phyloP scores from a whole-genome alignment of 1,140 invertebrate genomes.

The Drosophila insularis region DNA sequence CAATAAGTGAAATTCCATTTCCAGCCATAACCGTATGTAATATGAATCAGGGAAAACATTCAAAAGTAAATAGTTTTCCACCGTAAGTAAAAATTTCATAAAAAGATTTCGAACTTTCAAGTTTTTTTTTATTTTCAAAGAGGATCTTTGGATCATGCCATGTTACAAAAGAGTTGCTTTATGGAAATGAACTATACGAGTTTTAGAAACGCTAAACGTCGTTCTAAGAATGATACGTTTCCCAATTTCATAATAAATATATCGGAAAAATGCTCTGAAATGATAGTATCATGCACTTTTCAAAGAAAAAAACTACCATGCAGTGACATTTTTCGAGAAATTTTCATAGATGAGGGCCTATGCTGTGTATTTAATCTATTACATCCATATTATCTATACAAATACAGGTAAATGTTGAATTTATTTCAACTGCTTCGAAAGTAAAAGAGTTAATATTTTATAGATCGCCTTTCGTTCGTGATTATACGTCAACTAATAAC shows the following conservation, averaged over 20 bases:
- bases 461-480: slow-evolving; percentile 44
- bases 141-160: slow-evolving; percentile 52
- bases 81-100: slow-evolving; percentile 28
- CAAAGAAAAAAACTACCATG: slow-evolving; percentile 84
- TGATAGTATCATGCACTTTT: slow-evolving; percentile 60
- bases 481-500: slow-evolving; percentile 61
- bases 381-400: slow-evolving; percentile 86
- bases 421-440: background rate
- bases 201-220: slow-evolving; percentile 27
- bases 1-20: slow-evolving; percentile 87
- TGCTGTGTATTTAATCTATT: slow-evolving; percentile 92
- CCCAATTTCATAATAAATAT: slow-evolving; percentile 55
- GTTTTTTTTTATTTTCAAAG: slow-evolving; percentile 18
- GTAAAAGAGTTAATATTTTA: background rate
- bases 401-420: slow-evolving; percentile 54
- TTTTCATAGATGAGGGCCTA: slow-evolving; percentile 91
- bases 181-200: slow-evolving; percentile 50
- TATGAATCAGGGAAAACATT: slow-evolving; percentile 89
- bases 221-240: slow-evolving; percentile 48
- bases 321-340: slow-evolving; percentile 88
- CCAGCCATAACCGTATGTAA: slow-evolving; percentile 92
- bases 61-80: slow-evolving; percentile 63
- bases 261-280: slow-evolving; percentile 55
- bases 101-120: background rate
- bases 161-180: slow-evolving; percentile 68